phyloP scores from a whole-genome alignment of 2,113 vertebrate genomes.

The Catharus bicknelli region DNA sequence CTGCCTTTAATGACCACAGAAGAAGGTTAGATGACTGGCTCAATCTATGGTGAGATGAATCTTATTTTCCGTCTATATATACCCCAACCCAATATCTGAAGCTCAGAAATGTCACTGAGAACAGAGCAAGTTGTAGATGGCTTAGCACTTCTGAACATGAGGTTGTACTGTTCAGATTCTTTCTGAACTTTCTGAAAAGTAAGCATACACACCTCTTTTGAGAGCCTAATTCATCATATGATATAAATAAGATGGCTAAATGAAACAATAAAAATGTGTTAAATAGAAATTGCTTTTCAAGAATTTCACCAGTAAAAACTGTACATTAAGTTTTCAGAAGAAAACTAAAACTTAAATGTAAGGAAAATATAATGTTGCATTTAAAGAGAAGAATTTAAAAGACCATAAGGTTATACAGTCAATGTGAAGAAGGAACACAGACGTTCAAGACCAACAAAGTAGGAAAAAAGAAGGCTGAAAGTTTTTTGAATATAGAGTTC shows the following conservation, averaged over 20 bases:
- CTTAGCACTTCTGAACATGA: neutral
- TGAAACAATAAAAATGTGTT: neutral
- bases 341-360: neutral
- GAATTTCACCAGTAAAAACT: neutral
- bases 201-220: neutral
- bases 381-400: neutral
- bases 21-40: neutral
- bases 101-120: neutral
- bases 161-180: neutral
- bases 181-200: neutral
- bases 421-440: neutral
- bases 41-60: neutral
- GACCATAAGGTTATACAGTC: neutral
- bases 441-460: neutral
- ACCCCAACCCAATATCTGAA: neutral
- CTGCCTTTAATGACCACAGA: neutral
- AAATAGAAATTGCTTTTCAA: neutral
- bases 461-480: neutral
- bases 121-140: neutral
- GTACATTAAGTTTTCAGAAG: neutral
- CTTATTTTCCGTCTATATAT: neutral
- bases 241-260: neutral
- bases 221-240: neutral
- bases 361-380: accelerated
- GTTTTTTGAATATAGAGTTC: neutral